These are phyloP conservation scores for Sminthopsis crassicaudata DNA, from an alignment of 2,113 vertebrate genomes.

Conservation along the genomic window DNA sequence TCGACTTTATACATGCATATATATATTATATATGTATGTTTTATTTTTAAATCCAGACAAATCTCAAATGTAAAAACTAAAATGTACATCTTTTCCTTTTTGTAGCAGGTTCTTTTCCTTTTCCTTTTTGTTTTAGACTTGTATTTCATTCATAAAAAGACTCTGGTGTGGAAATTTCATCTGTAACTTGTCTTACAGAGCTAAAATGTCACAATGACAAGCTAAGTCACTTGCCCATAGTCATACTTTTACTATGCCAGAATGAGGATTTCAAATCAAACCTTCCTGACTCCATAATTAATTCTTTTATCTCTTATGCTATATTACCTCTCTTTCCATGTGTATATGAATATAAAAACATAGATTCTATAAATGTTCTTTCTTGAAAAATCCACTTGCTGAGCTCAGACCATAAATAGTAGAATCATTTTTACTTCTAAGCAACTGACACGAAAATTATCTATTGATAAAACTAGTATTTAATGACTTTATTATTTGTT, in stretches of 20 bases:
- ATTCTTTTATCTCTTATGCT: not conserved
- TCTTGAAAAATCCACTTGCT: conserved; percentile 37
- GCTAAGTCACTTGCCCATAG: not conserved
- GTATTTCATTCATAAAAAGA: not conserved
- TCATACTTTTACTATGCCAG: not conserved
- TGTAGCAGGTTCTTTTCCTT: not conserved
- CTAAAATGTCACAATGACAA: not conserved
- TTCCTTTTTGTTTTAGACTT: not conserved
- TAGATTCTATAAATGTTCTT: not conserved
- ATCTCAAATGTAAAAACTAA: not conserved
- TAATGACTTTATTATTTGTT: not conserved
- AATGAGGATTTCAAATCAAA: not conserved
- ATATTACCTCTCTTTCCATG: not conserved
- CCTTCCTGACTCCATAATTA: not conserved
- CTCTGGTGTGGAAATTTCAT: not conserved
- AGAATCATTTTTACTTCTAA: conserved; percentile 28
- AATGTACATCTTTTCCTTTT: not conserved
- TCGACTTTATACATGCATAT: not conserved
- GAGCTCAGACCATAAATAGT: not conserved
- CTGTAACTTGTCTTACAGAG: not conserved
- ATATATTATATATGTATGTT: not conserved
- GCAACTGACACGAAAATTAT: not conserved
- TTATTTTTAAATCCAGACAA: not conserved
- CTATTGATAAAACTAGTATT: not conserved
- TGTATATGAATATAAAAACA: not conserved